phyloP scores from a whole-genome alignment of 2,888 invertebrate genomes.

The Epistrophe eligans region DNA sequence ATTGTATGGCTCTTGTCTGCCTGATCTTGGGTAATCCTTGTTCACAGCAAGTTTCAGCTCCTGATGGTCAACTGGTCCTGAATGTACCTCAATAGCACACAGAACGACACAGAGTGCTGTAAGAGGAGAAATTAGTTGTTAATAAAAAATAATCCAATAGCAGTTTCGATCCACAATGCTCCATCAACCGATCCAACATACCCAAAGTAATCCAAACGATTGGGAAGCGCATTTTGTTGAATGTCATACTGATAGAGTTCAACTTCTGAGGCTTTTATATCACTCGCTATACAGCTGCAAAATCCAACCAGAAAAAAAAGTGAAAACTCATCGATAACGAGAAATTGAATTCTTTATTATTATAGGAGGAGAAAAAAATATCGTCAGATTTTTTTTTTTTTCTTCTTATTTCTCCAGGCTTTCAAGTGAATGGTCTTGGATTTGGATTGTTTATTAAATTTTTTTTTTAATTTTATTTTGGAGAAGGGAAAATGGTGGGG shows the following conservation, averaged over 20 bases:
- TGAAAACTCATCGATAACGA: conserved; percentile 75
- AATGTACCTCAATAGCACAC: conserved; percentile 40
- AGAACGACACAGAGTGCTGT: conserved; percentile 55
- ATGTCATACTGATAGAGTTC: conserved; percentile 69
- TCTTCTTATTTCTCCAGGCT: conserved; percentile 58
- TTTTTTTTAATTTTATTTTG: conserved; percentile 17
- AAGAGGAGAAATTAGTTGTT: conserved; percentile 43
- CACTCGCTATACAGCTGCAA: conserved; percentile 63
- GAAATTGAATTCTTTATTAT: conserved; percentile 68
- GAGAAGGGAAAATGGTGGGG: conserved; percentile 61
- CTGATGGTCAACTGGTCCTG: conserved; percentile 48
- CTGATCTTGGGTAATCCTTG: not conserved
- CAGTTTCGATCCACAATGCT: not conserved
- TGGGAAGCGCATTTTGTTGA: conserved; percentile 74
- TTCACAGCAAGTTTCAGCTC: not conserved
- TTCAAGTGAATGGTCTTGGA: conserved; percentile 62
- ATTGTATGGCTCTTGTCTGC: conserved; percentile 10
- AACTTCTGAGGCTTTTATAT: conserved; percentile 75
- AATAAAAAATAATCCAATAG: conserved; percentile 26
- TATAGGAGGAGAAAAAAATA: conserved; percentile 65
- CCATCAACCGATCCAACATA: conserved; percentile 35
- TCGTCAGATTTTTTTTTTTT: conserved; percentile 54
- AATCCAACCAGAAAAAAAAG: conserved; percentile 69
- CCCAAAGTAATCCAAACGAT: conserved; percentile 73
- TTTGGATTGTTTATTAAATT: conserved; percentile 25